Percentiles rank a stretch among this genome's conserved stretches.
These are phyloP conservation scores for Bovichtus variegatus DNA, from an alignment of 2,797 vertebrate species.

Conservation along the genomic window DNA sequence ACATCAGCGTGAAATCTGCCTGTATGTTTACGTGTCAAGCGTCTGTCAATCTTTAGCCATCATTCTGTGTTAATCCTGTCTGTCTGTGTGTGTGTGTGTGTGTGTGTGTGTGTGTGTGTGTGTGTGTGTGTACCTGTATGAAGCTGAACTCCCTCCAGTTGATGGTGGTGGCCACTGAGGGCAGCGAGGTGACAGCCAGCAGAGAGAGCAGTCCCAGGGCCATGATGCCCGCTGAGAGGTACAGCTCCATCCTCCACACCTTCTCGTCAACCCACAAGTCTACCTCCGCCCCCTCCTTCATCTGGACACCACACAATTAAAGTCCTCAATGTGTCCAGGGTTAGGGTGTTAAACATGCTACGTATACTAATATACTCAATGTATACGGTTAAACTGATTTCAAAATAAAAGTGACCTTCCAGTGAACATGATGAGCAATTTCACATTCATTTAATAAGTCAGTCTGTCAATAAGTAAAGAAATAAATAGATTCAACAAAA, in stretches of 20 bases:
- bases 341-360: not conserved
- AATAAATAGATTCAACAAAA: too few relatives aligned
- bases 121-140: conserved; percentile 85
- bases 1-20: not conserved
- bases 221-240: conserved; percentile 93
- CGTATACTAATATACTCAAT: too few relatives aligned
- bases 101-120: not conserved
- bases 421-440: too few relatives aligned
- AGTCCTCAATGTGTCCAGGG: not conserved
- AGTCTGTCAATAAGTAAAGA: too few relatives aligned
- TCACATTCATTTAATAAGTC: too few relatives aligned
- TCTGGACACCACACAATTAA: conserved; percentile 74
- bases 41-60: conserved; percentile 1
- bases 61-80: not conserved
- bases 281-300: conserved; percentile 79
- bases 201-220: conserved; percentile 92
- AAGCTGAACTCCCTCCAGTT: conserved; percentile 99
- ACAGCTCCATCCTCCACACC: conserved; percentile 97
- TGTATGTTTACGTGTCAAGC: not conserved
- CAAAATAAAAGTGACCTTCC: too few relatives aligned
- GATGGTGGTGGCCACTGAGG: conserved; percentile 91
- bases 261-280: conserved; percentile 88
- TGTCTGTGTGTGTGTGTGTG: not conserved
- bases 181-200: conserved; percentile 94
- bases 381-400: too few relatives aligned